Percentiles rank a stretch among this genome's conserved stretches.
Conservation (phyloP, 2,797 vertebrate genomes). For the Sardinella longiceps region DNA sequence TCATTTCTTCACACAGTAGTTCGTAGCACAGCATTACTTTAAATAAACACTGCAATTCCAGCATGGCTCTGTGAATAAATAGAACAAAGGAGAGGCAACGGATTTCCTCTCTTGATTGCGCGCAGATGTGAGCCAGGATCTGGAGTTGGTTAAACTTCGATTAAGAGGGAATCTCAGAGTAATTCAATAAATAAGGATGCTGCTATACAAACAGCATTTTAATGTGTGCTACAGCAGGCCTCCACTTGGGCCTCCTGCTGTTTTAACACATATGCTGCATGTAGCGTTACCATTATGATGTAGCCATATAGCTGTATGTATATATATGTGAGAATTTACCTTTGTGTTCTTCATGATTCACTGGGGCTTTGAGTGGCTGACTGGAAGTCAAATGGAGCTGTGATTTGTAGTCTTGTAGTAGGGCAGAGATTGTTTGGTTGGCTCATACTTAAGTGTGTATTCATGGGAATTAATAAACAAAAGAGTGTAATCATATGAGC, state of each 20-base stretch:
- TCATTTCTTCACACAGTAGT: constrained; percentile 72
- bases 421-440: background rate
- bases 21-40: constrained; percentile 74
- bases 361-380: background rate
- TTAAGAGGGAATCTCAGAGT: constrained; percentile 78
- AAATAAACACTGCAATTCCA: constrained; percentile 79
- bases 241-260: constrained; percentile 62
- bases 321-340: background rate
- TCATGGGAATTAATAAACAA: background rate
- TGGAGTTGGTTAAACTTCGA: constrained; percentile 75
- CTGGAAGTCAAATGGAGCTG: background rate
- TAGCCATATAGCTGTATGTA: background rate
- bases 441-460: background rate
- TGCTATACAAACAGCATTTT: constrained; percentile 73
- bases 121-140: constrained; percentile 77
- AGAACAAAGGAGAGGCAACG: constrained; percentile 69
- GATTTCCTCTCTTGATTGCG: constrained; percentile 73
- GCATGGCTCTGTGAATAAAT: constrained; percentile 73
- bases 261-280: background rate
- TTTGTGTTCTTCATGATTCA: background rate
- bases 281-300: background rate
- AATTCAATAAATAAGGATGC: constrained; percentile 80
- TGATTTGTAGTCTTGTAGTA: background rate
- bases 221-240: constrained; percentile 72
- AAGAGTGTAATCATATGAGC: background rate